A percentile compares a stretch with the other conserved stretches of the same genome.
Conservation (phyloP, 1,140 invertebrate species). For the Hermetia illucens region DNA sequence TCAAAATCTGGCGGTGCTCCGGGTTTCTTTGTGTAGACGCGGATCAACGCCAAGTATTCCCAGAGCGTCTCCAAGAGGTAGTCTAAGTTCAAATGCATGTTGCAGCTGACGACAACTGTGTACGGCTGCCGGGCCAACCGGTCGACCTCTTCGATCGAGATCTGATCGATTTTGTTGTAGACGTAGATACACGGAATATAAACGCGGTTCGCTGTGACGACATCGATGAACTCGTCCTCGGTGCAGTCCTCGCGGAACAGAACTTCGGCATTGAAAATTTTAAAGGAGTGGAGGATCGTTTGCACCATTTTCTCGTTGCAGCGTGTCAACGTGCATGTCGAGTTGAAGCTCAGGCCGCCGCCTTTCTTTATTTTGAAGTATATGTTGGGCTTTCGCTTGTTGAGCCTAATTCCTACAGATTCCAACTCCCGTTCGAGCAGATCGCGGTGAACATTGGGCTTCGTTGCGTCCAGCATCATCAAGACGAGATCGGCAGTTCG, state of each 20-base stretch:
- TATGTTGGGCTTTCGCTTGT: slow-evolving; percentile 90
- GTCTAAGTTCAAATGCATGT: slow-evolving; percentile 98
- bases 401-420: slow-evolving; percentile 89
- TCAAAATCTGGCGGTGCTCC: slow-evolving; percentile 92
- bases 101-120: slow-evolving; percentile 96
- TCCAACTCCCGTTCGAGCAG: slow-evolving; percentile 89
- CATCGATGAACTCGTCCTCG: slow-evolving; percentile 96
- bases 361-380: slow-evolving; percentile 98
- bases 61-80: slow-evolving; percentile 85
- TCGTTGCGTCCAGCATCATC: slow-evolving; percentile 99
- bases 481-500: slow-evolving; percentile 90
- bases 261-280: slow-evolving; percentile 97
- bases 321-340: slow-evolving; percentile 85
- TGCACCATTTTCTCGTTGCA: slow-evolving; percentile 97
- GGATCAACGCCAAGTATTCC: slow-evolving; percentile 86
- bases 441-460: slow-evolving; percentile 84
- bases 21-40: slow-evolving; percentile 98
- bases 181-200: slow-evolving; percentile 97
- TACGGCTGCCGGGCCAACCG: slow-evolving; percentile 79
- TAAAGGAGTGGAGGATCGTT: slow-evolving; percentile 97
- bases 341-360: slow-evolving; percentile 97
- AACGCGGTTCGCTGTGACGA: slow-evolving; percentile 94
- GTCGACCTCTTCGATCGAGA: slow-evolving; percentile 97
- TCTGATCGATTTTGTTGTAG: slow-evolving; percentile 99
- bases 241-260: slow-evolving; percentile 93